Percentiles rank a stretch among this genome's conserved stretches.
Conservation (phyloP, 2,113 vertebrate species). For the Vidua macroura region DNA sequence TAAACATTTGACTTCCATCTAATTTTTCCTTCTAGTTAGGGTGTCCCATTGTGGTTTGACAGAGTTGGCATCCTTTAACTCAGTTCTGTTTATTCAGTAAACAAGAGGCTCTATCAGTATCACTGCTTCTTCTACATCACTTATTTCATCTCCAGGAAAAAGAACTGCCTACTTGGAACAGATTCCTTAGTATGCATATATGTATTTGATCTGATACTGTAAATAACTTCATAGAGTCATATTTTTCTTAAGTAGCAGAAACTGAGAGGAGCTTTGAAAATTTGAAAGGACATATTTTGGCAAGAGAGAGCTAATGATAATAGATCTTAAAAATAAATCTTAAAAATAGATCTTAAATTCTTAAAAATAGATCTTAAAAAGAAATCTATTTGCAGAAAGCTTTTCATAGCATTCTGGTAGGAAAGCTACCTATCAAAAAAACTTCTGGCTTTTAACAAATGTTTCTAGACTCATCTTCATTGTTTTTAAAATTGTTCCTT, state of each 20-base stretch:
- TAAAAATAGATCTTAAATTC: not conserved
- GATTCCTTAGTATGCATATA: not conserved
- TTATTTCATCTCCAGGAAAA: not conserved
- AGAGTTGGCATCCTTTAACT: not conserved
- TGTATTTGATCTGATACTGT: not conserved
- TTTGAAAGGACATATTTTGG: not conserved
- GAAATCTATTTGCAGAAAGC: not conserved
- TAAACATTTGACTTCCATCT: not conserved
- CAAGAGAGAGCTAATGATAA: not conserved
- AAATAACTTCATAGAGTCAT: not conserved
- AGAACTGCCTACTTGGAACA: not conserved
- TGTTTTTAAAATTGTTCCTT: not conserved
- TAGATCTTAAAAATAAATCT: not conserved
- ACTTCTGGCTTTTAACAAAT: not conserved
- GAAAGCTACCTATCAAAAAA: not conserved
- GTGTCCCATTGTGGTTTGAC: not conserved
- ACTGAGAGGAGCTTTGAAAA: not conserved
- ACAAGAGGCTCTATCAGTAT: not conserved
- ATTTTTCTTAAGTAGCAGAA: not conserved
- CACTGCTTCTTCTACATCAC: not conserved
- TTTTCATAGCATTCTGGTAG: not conserved
- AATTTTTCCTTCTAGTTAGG: not conserved
- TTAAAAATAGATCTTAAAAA: not conserved
- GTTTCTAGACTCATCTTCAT: not conserved
- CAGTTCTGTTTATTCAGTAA: not conserved